Evolutionary conservation across 1,140 invertebrate genomes (phyloP).

Genomic region (Drosophila bipectinata): DNA sequence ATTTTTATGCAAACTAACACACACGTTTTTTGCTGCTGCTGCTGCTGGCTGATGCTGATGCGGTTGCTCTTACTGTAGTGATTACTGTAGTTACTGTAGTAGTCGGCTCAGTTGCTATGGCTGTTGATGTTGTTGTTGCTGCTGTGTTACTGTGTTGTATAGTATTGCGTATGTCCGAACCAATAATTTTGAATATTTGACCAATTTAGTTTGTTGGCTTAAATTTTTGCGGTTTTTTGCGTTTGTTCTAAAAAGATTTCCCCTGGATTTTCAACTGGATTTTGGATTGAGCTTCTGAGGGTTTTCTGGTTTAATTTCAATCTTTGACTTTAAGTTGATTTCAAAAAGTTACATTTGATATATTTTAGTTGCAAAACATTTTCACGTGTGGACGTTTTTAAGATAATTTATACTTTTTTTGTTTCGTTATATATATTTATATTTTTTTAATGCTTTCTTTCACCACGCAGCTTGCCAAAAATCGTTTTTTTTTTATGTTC

Average conservation of each 20-base stretch:
- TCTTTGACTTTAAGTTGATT: slow-evolving; percentile 10
- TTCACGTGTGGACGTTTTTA: slow-evolving; percentile 62
- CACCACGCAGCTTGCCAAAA: slow-evolving; percentile 63
- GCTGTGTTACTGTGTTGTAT: slow-evolving; percentile 71
- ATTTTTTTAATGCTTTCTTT: not conserved
- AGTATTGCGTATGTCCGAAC: slow-evolving; percentile 83
- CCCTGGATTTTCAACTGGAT: slow-evolving; percentile 49
- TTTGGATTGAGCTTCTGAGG: slow-evolving; percentile 43
- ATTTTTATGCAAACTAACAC: slow-evolving; percentile 84
- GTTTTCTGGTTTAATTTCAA: not conserved
- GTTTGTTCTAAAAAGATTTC: slow-evolving; percentile 55
- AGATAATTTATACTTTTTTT: slow-evolving; percentile 48
- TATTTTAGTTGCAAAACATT: slow-evolving; percentile 40
- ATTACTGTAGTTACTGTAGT: slow-evolving; percentile 31
- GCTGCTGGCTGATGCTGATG: slow-evolving; percentile 50
- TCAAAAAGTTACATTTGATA: slow-evolving; percentile 73
- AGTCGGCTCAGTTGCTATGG: slow-evolving; percentile 38
- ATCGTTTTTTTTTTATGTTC: slow-evolving; percentile 39
- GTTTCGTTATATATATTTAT: slow-evolving; percentile 12
- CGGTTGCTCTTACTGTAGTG: slow-evolving; percentile 41
- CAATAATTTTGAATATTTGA: slow-evolving; percentile 83
- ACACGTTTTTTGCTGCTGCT: slow-evolving; percentile 66
- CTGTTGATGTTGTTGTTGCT: slow-evolving; percentile 41
- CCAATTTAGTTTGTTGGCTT: slow-evolving; percentile 79
- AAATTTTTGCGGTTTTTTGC: slow-evolving; percentile 77